Base-by-base conservation (phyloP, 2,888 invertebrate species). In the Megastigmus dorsalis region DNA sequence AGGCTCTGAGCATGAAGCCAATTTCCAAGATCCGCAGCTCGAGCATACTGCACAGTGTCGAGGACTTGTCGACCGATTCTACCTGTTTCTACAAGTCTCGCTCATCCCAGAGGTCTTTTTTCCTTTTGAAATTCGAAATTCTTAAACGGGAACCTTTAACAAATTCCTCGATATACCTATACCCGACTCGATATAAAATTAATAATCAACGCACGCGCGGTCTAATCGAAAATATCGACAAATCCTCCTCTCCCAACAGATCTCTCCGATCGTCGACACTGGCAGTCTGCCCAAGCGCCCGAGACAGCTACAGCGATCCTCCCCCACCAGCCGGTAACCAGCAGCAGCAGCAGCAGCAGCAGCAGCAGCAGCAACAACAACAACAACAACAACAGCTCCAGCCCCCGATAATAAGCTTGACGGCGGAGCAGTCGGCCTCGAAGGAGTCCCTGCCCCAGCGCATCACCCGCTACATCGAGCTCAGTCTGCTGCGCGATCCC, bases 41-140 rank as follows among this genome's bases (percentile, higher is more conserved):
- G 0, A 93, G 93, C 2, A 91, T 93, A 65, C 88, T 93, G 5
- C 93, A 94, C 83, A 93, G 93, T 0, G 93, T 94, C 0, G 94
- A 94, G 83, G 94, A 94, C 81, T 88, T 94, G 10, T 93, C 92
- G 55, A 93, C 94, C 0, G 93, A 93, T 87, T 93, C 93, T 13
- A 94, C 94, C 0, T 93, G 93, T 83, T 93, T 93, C 0, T 93
- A 93, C 84, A 93, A 93, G 79, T 91, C 91, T 0, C 89, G 90
- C 68, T 86, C 90, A 13, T 88, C 88, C 2, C 74, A 85, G 18
- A 79, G 78, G 78, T 75, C 2, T 63, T n/a, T 28, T 62, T 13
- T 41, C n/a, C 0, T 20, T 48, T 45, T 9, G 10, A n/a, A n/a
- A n/a, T n/a, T n/a, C n/a, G n/a, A n/a, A n/a, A 20, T 13, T 6